Evolutionary conservation across 2,113 vertebrate species (phyloP).

Genomic region (Ardeotis arabs): DNA sequence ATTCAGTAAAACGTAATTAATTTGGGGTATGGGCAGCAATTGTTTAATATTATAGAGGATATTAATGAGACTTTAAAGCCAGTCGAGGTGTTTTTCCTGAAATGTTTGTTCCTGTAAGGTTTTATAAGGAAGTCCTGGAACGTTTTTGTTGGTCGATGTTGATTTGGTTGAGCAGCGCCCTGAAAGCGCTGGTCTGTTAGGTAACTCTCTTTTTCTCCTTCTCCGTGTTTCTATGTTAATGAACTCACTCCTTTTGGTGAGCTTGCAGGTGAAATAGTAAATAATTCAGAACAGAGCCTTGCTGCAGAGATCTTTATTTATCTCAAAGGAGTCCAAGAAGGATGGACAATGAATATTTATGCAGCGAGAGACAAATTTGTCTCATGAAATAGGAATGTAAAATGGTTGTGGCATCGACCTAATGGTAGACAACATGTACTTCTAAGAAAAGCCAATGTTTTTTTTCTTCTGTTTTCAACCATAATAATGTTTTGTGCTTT

Average conservation of each 20-base stretch:
- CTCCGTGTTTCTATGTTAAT: rapidly evolving
- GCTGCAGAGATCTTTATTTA: background rate
- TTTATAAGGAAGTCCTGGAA: background rate
- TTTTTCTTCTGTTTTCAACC: background rate
- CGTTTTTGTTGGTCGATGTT: background rate
- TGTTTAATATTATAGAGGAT: background rate
- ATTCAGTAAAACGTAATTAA: background rate
- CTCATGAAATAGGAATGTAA: background rate
- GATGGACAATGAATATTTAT: background rate
- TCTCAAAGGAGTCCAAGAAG: background rate
- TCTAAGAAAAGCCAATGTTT: rapidly evolving
- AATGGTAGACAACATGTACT: rapidly evolving
- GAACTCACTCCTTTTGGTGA: background rate
- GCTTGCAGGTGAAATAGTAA: background rate
- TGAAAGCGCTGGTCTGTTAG: background rate
- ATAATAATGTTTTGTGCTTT: background rate
- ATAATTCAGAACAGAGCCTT: background rate
- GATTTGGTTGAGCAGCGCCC: background rate
- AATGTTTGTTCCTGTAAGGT: background rate
- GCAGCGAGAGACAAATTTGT: rapidly evolving
- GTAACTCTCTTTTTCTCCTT: background rate
- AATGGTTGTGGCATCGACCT: background rate
- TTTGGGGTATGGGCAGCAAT: background rate
- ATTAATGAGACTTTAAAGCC: background rate
- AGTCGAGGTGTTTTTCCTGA: background rate